A percentile compares a stretch with the other conserved stretches of the same genome.
Conservation (phyloP, 2,797 vertebrate species). For the Pseudopleuronectes americanus region DNA sequence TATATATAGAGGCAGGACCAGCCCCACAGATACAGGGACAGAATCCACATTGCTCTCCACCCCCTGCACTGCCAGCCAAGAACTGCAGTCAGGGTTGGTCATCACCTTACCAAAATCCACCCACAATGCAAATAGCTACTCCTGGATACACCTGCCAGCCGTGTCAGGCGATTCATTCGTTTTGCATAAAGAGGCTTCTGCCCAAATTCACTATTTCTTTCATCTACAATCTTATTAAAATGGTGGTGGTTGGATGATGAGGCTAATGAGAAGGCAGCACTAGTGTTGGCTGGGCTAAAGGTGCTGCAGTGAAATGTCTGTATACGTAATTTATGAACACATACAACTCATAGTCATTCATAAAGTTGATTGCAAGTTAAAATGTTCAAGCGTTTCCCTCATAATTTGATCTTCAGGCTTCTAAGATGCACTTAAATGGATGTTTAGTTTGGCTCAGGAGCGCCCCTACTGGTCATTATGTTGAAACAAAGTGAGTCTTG, state of each 20-base stretch:
- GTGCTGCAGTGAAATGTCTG: not conserved
- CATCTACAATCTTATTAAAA: not conserved
- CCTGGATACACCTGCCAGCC: conserved; percentile 15
- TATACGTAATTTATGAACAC: not conserved
- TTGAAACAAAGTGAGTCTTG: not conserved
- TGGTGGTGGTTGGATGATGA: not conserved
- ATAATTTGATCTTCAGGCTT: not conserved
- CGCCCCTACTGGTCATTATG: not conserved
- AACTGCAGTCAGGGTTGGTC: conserved; percentile 34
- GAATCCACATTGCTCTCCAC: conserved; percentile 53
- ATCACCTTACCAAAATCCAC: conserved; percentile 27
- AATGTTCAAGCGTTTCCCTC: too few species aligned
- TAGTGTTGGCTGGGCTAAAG: too few species aligned
- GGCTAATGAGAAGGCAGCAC: not conserved
- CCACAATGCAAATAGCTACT: conserved; percentile 24
- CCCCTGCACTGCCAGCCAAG: conserved; percentile 52
- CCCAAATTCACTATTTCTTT: not conserved
- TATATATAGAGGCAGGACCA: conserved; percentile 63
- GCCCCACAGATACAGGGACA: conserved; percentile 37
- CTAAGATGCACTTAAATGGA: not conserved
- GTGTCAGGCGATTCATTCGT: not conserved
- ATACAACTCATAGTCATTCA: not conserved
- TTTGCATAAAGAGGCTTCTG: not conserved
- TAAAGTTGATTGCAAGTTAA: too few species aligned
- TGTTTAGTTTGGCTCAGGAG: not conserved